Percentiles rank a stretch among this genome's conserved stretches.
These are phyloP conservation scores for Calameuta pallipes DNA, from an alignment of 2,888 invertebrate species.

Conservation along the genomic window DNA sequence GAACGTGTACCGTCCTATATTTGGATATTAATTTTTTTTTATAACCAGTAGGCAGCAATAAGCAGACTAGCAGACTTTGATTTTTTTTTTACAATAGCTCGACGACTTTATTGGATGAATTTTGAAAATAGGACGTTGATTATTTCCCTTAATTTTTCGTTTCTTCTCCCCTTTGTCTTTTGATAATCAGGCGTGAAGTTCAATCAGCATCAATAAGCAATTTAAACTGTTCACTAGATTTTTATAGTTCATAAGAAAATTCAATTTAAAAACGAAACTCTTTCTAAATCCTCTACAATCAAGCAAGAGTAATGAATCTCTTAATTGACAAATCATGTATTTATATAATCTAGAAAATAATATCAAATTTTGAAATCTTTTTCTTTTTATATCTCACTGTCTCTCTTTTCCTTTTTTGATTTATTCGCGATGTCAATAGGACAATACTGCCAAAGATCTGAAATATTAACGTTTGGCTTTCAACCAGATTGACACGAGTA, in stretches of 20 bases:
- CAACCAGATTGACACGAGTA: constrained; percentile 19
- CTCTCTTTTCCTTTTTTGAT: neutral
- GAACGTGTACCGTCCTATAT: neutral
- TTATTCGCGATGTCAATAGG: constrained; percentile 26
- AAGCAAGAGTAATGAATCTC: neutral
- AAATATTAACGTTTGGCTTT: constrained; percentile 40
- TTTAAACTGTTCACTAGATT: neutral
- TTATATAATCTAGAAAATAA: neutral
- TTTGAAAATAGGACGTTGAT: neutral
- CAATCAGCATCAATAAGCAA: neutral
- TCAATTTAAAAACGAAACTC: neutral
- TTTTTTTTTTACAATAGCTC: neutral
- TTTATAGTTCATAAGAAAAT: neutral
- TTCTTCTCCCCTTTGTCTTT: neutral
- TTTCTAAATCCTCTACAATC: neutral
- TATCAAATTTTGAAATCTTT: neutral
- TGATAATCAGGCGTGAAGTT: neutral
- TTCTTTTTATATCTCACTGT: neutral
- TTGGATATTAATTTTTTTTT: neutral
- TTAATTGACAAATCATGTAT: neutral
- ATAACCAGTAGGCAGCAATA: neutral
- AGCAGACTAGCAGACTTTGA: neutral
- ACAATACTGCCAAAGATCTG: constrained; percentile 43
- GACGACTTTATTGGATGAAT: neutral
- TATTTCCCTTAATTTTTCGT: neutral